Conservation (phyloP, 1,140 invertebrate genomes). For the Streblospio benedicti region DNA sequence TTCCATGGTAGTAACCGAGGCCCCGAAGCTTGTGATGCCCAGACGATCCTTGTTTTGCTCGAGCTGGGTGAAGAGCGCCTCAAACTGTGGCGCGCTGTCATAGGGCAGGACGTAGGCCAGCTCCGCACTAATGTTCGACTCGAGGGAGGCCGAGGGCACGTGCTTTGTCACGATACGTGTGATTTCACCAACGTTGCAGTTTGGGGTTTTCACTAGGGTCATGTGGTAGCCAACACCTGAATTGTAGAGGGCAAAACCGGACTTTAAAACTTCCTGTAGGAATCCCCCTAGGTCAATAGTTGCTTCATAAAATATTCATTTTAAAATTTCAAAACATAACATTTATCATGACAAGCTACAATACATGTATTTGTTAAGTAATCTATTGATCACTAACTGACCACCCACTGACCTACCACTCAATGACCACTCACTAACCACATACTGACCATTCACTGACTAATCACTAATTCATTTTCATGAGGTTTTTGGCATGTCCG, state of each 20-base stretch:
- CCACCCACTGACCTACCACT: no score
- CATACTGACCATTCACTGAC: not conserved
- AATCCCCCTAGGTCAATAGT: not conserved
- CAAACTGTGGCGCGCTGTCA: slow-evolving; percentile 34
- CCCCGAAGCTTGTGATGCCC: slow-evolving; percentile 65
- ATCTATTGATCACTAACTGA: no score
- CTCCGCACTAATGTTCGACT: not conserved
- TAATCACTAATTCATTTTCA: not conserved
- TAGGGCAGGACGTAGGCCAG: slow-evolving; percentile 36
- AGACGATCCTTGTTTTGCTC: slow-evolving; percentile 55
- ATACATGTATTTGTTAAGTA: no score
- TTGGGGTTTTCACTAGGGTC: slow-evolving; percentile 3
- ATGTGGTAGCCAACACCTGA: slow-evolving; percentile 37
- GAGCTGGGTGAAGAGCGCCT: slow-evolving; percentile 55
- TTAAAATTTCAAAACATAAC: not conserved
- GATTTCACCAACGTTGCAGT: not conserved
- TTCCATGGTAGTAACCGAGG: slow-evolving; percentile 73
- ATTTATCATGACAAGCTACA: not conserved
- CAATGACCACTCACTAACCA: no score
- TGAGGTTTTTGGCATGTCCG: no score
- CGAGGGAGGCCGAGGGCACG: not conserved
- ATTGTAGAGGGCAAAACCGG: not conserved
- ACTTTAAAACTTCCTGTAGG: not conserved
- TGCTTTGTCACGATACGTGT: not conserved
- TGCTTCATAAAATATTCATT: not conserved